These are phyloP conservation scores for Galendromus occidentalis DNA, from an alignment of 1,140 invertebrate species.

Conservation along the genomic window DNA sequence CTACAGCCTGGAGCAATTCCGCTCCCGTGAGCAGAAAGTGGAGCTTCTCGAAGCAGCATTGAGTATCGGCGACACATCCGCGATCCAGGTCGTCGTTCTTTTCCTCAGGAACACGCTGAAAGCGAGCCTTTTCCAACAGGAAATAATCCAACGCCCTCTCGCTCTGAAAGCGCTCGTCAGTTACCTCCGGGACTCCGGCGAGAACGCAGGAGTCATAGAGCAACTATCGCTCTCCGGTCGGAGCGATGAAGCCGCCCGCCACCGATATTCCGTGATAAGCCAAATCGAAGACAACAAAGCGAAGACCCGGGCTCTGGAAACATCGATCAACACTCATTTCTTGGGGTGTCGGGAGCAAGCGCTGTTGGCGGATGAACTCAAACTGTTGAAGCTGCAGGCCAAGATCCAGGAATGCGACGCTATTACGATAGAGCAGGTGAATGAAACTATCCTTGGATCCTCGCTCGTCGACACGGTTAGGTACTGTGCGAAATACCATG, in stretches of 20 bases:
- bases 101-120: background rate
- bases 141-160: background rate
- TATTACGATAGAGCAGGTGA: background rate
- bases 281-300: background rate
- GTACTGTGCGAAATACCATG: slow-evolving; percentile 1
- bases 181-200: background rate
- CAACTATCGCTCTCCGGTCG: background rate
- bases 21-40: slow-evolving; percentile 8
- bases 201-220: background rate
- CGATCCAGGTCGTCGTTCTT: background rate
- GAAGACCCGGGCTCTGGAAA: background rate
- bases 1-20: slow-evolving; percentile 17
- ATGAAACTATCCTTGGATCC: background rate
- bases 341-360: background rate
- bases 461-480: background rate
- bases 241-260: background rate
- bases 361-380: background rate
- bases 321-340: background rate
- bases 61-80: background rate
- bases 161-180: background rate
- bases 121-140: slow-evolving; percentile 1
- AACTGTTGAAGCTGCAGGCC: background rate
- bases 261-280: background rate
- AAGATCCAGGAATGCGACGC: background rate
- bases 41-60: background rate